These are phyloP conservation scores for Puma concolor DNA, from an alignment of 2,113 vertebrate species.

Conservation along the genomic window DNA sequence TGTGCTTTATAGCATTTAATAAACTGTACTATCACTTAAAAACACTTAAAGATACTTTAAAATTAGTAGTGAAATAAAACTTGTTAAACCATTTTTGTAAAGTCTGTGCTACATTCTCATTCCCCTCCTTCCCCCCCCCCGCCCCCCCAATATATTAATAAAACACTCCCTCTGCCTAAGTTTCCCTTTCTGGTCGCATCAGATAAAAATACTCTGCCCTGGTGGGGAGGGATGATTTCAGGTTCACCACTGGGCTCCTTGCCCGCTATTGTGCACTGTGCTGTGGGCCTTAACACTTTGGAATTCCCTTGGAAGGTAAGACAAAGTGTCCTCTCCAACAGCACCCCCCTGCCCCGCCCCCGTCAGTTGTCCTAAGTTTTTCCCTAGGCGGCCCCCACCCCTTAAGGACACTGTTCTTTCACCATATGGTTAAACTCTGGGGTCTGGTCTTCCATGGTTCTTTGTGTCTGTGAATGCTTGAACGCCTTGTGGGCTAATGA, in stretches of 20 bases:
- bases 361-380: neutral
- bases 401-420: neutral
- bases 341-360: rapidly evolving
- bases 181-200: neutral
- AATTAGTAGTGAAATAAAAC: neutral
- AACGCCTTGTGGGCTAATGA: neutral
- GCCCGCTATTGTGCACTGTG: neutral
- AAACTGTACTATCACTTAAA: neutral
- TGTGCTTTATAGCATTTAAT: neutral
- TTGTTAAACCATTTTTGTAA: neutral
- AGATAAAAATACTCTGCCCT: neutral
- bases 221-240: neutral
- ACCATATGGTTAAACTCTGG: neutral
- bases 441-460: neutral
- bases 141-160: neutral
- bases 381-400: rapidly evolving
- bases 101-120: neutral
- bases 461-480: too few species aligned
- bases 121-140: too few species aligned
- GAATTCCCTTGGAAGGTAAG: neutral
- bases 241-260: neutral
- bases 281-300: neutral
- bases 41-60: neutral
- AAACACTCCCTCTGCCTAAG: neutral
- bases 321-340: neutral